Base-by-base conservation (phyloP, 1,140 invertebrate species). In the Rhynchophorus ferrugineus region DNA sequence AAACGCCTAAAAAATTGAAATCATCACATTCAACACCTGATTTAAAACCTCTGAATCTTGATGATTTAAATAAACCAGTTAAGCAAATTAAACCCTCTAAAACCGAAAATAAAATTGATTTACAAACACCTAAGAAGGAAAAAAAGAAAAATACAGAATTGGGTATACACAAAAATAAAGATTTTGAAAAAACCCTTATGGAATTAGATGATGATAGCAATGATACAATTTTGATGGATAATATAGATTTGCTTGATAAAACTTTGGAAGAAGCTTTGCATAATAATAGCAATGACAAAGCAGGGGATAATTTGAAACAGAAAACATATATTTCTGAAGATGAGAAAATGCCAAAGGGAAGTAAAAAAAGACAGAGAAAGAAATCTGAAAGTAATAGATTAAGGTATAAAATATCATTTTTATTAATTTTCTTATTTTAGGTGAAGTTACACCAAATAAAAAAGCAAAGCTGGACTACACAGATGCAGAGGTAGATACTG, bases 141-240 rank as follows among this genome's bases (percentile, higher is more conserved):
- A 54, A 45, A 9, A 33, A 29, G n/a, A 53, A 53, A 39, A 22
- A 38, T 21, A 35, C 34, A 14, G 46, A 49, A 38, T 18, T 37
- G 9, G 33, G 41, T 45, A 73, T 79, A 44, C 78, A 84, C 62
- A 73, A 76, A 49, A 82, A 87, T 74, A 75, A 80, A 43, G 78
- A 83, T 56, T 87, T 87, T 70, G 74, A 81, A 61, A 74, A 77
- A 58, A 82, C 79, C 18, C 64, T 87, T 11, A 60, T 77, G 50
- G 73, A 83, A 61, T 62, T 86, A 34, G 82, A 85, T 65, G 69
- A 70, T 45, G 60, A 60, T 24, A 42, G 20, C 17, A 41, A 49
- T 44, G 53, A 55, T 36, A 49, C 45, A 44, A 56, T 65, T 38
- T 59, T 67, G 3, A n/a, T 57, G 38, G 44, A 61, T 24, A 63